Conservation (phyloP, 2,888 invertebrate genomes). For the Hypomecis punctinalis region DNA sequence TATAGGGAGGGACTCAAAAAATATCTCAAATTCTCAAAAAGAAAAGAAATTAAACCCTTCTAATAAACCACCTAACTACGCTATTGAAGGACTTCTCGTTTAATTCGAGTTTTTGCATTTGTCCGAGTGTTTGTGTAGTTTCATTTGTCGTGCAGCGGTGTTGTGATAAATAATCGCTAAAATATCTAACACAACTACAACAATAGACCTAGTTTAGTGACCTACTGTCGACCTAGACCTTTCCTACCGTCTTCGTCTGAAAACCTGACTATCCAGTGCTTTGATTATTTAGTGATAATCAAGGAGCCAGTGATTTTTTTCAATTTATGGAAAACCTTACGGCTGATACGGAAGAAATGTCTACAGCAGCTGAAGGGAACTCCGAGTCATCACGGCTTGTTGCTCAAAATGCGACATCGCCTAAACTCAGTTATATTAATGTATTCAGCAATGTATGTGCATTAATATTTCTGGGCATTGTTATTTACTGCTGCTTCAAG, state of each 20-base stretch:
- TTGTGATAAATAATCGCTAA: too few species aligned
- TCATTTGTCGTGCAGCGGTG: too few species aligned
- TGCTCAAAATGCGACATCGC: constrained; percentile 51
- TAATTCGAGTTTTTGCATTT: too few species aligned
- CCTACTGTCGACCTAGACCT: not conserved
- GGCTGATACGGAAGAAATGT: constrained; percentile 58
- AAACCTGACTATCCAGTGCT: not conserved
- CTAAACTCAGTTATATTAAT: constrained; percentile 72
- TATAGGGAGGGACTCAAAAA: too few species aligned
- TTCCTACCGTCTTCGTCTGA: not conserved
- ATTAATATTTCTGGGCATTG: constrained; percentile 64
- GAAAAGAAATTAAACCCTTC: too few species aligned
- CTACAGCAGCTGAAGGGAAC: constrained; percentile 56
- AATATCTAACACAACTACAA: too few species aligned
- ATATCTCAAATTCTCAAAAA: too few species aligned
- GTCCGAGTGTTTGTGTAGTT: too few species aligned
- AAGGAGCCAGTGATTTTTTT: not conserved
- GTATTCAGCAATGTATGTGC: constrained; percentile 69
- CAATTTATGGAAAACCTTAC: constrained; percentile 50
- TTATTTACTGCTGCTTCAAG: constrained; percentile 69
- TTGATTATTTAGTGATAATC: not conserved
- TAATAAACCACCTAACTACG: too few species aligned
- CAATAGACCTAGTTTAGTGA: not conserved
- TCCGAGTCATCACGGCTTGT: constrained; percentile 74
- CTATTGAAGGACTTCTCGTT: too few species aligned